These are phyloP conservation scores for Festucalex cinctus DNA, from an alignment of 2,113 vertebrate species.

Conservation along the genomic window DNA sequence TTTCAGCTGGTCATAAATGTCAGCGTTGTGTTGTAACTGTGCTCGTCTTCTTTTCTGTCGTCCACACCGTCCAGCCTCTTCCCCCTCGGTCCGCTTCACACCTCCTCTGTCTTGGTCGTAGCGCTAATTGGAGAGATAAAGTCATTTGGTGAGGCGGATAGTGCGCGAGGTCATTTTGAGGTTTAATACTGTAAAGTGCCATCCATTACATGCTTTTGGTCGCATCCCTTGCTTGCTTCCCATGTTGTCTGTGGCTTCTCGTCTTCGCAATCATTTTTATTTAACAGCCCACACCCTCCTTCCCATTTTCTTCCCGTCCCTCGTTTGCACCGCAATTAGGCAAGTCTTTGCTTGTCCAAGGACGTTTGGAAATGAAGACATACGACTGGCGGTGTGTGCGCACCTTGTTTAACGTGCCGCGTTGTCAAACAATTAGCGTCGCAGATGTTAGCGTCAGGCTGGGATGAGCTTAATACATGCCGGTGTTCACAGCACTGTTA, in stretches of 20 bases:
- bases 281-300: slow-evolving; percentile 8
- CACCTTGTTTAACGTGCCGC: slow-evolving; percentile 28
- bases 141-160: slow-evolving; percentile 41
- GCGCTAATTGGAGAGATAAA: slow-evolving; percentile 58
- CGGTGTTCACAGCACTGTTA: slow-evolving; percentile 10
- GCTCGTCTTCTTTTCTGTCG: not conserved
- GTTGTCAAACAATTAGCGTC: slow-evolving; percentile 28
- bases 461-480: slow-evolving; percentile 6
- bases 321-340: slow-evolving; percentile 27
- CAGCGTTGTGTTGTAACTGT: not conserved
- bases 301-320: not conserved
- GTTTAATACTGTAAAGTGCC: slow-evolving; percentile 66
- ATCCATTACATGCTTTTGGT: slow-evolving; percentile 74
- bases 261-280: slow-evolving; percentile 17
- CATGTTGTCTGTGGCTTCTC: not conserved
- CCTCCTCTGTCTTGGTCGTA: slow-evolving; percentile 10
- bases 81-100: slow-evolving; percentile 6
- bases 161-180: slow-evolving; percentile 40
- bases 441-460: slow-evolving; percentile 29
- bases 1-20: not conserved
- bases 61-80: not conserved
- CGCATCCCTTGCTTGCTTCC: slow-evolving; percentile 20
- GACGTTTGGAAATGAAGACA: slow-evolving; percentile 49
- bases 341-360: slow-evolving; percentile 41
- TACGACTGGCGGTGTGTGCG: slow-evolving; percentile 1